phyloP scores from a whole-genome alignment of 2,113 vertebrate species.

The Columbina picui region DNA sequence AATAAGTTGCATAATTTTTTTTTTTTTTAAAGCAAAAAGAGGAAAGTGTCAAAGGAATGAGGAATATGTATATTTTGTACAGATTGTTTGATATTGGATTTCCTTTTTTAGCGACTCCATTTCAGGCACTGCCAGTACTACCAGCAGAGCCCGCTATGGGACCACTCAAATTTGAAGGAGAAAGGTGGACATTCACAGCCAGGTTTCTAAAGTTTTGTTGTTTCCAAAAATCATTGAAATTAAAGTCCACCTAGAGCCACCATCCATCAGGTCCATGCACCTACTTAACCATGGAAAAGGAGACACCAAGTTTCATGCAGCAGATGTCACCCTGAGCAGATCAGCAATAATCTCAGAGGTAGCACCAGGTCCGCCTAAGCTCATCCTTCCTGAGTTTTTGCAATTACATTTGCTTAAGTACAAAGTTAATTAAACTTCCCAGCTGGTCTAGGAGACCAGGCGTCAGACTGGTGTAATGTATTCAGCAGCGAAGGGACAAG shows the following conservation, averaged over 20 bases:
- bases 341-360: neutral
- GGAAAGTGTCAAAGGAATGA: constrained; percentile 18
- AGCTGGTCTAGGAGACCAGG: neutral
- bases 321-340: neutral
- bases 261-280: neutral
- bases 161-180: constrained; percentile 44
- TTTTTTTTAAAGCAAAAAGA: neutral
- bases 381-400: neutral
- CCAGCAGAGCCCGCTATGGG: constrained; percentile 61
- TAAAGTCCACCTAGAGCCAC: neutral
- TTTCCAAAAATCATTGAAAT: neutral
- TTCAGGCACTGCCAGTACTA: constrained; percentile 23
- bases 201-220: neutral
- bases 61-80: neutral
- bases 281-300: neutral
- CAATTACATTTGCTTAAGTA: neutral
- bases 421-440: constrained; percentile 4
- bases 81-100: neutral
- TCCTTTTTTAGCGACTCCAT: neutral
- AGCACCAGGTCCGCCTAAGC: neutral
- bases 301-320: neutral
- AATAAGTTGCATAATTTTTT: constrained; percentile 40
- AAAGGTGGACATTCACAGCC: constrained; percentile 22
- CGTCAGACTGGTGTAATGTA: neutral
- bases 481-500: neutral